Evolutionary conservation across 1,140 invertebrate species (phyloP).

Genomic region (Thalassaphorura encarpata): DNA sequence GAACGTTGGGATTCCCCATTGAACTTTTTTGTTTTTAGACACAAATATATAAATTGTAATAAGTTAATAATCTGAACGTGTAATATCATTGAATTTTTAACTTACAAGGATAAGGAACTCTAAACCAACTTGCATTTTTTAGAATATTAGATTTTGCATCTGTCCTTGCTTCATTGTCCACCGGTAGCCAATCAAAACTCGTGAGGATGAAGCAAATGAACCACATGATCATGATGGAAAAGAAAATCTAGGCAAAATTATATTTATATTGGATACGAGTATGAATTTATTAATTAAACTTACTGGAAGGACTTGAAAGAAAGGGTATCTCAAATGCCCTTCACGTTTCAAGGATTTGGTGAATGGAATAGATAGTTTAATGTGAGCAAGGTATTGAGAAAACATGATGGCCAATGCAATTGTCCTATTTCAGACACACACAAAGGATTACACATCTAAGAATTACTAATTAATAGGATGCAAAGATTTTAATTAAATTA

Average conservation of each 20-base stretch:
- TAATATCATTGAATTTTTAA: not conserved
- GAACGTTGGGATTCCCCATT: conserved; percentile 77
- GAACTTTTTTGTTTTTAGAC: conserved; percentile 49
- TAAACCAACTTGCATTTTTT: conserved; percentile 66
- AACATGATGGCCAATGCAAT: conserved; percentile 66
- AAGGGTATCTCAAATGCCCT: conserved; percentile 37
- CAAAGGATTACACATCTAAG: conserved; percentile 47
- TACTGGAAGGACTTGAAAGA: conserved; percentile 27
- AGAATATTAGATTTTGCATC: conserved; percentile 58
- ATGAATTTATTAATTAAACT: no score
- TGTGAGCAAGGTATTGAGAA: conserved; percentile 62
- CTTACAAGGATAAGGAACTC: conserved; percentile 47
- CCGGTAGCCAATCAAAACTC: conserved; percentile 49
- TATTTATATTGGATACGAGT: no score
- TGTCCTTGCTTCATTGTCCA: conserved; percentile 60
- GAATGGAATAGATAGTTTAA: conserved; percentile 49
- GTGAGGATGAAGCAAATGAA: conserved; percentile 62
- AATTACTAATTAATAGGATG: not conserved
- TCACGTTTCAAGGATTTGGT: conserved; percentile 20
- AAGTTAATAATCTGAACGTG: not conserved
- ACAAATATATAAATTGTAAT: conserved; percentile 12
- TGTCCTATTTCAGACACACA: conserved; percentile 57
- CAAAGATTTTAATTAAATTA: conserved; percentile 27
- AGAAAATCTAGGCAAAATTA: conserved; percentile 70
- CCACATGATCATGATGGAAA: conserved; percentile 73